Base-by-base conservation (phyloP, 2,797 vertebrate species). In the Serranus cabrilla region DNA sequence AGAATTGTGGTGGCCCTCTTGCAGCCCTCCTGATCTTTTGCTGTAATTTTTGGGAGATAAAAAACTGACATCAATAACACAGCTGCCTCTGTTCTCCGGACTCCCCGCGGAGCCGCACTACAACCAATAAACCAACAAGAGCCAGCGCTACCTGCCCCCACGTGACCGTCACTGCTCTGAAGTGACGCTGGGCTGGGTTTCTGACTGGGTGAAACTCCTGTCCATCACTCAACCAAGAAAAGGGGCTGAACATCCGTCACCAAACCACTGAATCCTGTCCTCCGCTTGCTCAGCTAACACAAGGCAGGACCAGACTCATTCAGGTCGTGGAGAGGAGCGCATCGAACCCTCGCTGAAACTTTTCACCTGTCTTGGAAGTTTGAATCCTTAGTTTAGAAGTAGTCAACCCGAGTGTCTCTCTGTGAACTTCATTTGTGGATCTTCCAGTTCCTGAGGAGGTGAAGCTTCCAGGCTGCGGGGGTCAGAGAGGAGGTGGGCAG, bases 381-480 rank as follows among this genome's bases (percentile, higher is more conserved):
- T 42, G 31, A 47, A 42, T 67, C 63, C 42, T 86, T 20, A 66
- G 62, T 56, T 83, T n/a, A 80, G 63, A 81, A 83, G 73, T 40
- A 31, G 65, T 82, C 51, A 25, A 67, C 21, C 7, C 40, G 65
- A 58, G 34, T 80, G 27, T 59, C 40, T 64, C 69, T 60, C 62
- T 39, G 72, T 52, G 40, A 45, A 54, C 81, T 85, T 96, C 92
- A 94, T 92, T 93, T 94, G 89, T 94, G 92, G 88, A 92, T 89
- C 89, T 96, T 96, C 94, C 95, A 96, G 92, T 96, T 96, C 91
- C 92, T 90, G 71, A 94, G 91, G 84, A 96, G 88, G 67, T 81
- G 75, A 76, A 93, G 84, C 77, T 87, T 91, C 92, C 93, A 94
- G 74, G 84, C 65, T 2, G 60, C 79, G 52, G 79, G 85, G 45